A percentile compares a stretch with the other conserved stretches of the same genome.
phyloP scores from a whole-genome alignment of 1,140 invertebrate genomes.

The Protaetia brevitarsis region DNA sequence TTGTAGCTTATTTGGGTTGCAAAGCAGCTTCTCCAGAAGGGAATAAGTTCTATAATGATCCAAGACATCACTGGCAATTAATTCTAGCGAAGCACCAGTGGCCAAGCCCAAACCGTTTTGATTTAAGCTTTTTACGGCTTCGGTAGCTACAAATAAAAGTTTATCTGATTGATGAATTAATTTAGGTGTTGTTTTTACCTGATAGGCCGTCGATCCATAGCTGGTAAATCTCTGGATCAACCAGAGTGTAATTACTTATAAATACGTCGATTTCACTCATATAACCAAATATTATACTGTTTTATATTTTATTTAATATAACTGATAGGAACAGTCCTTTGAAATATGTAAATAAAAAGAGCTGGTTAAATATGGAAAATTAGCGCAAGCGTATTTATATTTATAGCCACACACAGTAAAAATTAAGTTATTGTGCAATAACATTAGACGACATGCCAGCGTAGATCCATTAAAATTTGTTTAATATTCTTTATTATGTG shows the following conservation, averaged over 20 bases:
- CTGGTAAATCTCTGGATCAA: conserved; percentile 91
- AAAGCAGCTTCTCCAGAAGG: conserved; percentile 80
- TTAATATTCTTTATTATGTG: too few species aligned
- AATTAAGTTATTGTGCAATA: too few species aligned
- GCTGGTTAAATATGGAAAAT: too few species aligned
- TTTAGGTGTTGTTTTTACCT: conserved; percentile 59
- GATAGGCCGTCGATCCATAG: conserved; percentile 89
- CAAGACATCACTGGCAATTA: conserved; percentile 83
- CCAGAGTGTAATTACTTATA: conserved; percentile 89
- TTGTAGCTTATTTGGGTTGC: conserved; percentile 77
- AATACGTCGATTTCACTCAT: conserved; percentile 80
- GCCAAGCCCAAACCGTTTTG: conserved; percentile 71
- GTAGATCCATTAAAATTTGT: too few species aligned
- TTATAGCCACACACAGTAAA: too few species aligned
- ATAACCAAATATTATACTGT: neutral
- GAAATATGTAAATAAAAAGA: too few species aligned
- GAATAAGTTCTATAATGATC: conserved; percentile 89
- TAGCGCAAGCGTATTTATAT: neutral
- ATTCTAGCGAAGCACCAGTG: conserved; percentile 73
- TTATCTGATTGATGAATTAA: neutral
- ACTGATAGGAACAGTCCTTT: too few species aligned
- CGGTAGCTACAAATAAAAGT: conserved; percentile 61
- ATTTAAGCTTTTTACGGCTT: conserved; percentile 77
- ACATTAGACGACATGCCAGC: too few species aligned
- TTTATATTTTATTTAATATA: neutral